Evolutionary conservation across 2,113 vertebrate genomes (phyloP).

Genomic region (Lamprotornis superbus): DNA sequence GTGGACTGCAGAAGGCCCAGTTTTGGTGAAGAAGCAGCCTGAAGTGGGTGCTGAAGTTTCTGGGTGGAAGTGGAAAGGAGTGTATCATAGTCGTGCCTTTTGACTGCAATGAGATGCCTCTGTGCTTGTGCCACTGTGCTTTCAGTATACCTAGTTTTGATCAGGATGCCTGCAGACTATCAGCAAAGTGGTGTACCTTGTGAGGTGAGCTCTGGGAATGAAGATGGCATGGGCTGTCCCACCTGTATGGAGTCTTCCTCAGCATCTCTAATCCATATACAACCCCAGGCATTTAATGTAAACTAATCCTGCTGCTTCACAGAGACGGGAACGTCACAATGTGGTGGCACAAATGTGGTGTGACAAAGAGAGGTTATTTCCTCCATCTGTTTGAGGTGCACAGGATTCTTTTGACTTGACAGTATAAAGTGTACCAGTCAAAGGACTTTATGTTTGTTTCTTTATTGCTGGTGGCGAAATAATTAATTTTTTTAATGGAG

Average conservation of each 20-base stretch:
- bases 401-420: background rate
- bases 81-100: rapidly evolving
- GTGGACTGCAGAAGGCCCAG: background rate
- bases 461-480: background rate
- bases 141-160: background rate
- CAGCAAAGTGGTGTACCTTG: background rate
- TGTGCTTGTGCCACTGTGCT: background rate
- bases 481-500: background rate
- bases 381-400: background rate
- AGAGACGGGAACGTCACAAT: background rate
- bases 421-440: background rate
- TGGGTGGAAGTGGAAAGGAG: background rate
- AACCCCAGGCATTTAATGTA: background rate
- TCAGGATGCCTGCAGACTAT: background rate
- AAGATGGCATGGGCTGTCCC: background rate
- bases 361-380: background rate
- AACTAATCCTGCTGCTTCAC: background rate
- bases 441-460: background rate
- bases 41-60: background rate
- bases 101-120: background rate
- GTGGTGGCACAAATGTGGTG: background rate
- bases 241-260: background rate
- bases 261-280: background rate
- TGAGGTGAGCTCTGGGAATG: background rate
- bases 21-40: background rate